Evolutionary conservation across 1,140 invertebrate species (phyloP).

Genomic region (Zaprionus ghesquierei): DNA sequence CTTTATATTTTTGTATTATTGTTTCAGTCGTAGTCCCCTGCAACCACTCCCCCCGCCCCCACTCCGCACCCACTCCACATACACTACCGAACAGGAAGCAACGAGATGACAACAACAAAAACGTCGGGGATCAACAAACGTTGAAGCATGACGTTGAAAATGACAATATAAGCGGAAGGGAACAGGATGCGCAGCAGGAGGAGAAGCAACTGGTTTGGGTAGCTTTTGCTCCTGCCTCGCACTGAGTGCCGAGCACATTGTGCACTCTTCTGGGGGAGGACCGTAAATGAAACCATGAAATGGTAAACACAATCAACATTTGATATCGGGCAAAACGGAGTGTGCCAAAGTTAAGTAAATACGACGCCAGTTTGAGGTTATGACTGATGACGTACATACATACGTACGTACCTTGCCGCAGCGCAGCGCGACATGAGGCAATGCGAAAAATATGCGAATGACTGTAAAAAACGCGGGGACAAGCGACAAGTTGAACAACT

Average conservation of each 20-base stretch:
- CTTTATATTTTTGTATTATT: constrained; percentile 62
- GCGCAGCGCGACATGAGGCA: too few species aligned
- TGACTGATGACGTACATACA: constrained; percentile 32
- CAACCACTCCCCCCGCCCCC: neutral
- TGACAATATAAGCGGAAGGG: constrained; percentile 47
- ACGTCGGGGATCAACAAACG: constrained; percentile 42
- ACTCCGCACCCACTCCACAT: neutral
- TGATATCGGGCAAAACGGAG: constrained; percentile 49
- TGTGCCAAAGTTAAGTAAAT: constrained; percentile 54
- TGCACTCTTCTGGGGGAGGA: neutral
- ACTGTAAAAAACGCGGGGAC: neutral
- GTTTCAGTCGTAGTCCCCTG: constrained; percentile 41
- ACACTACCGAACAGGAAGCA: neutral
- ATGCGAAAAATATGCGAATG: constrained; percentile 25
- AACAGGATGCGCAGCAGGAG: neutral
- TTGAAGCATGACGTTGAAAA: constrained; percentile 52
- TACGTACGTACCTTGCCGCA: neutral
- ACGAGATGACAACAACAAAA: constrained; percentile 1
- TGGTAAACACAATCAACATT: constrained; percentile 65
- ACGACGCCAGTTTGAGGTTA: constrained; percentile 42
- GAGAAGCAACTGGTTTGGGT: neutral
- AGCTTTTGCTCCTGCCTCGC: neutral
- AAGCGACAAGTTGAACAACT: constrained; percentile 2
- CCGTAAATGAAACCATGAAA: constrained; percentile 64
- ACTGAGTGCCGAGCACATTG: neutral